Conservation (phyloP, 1,140 invertebrate genomes). For the Bombus pyrosoma region DNA sequence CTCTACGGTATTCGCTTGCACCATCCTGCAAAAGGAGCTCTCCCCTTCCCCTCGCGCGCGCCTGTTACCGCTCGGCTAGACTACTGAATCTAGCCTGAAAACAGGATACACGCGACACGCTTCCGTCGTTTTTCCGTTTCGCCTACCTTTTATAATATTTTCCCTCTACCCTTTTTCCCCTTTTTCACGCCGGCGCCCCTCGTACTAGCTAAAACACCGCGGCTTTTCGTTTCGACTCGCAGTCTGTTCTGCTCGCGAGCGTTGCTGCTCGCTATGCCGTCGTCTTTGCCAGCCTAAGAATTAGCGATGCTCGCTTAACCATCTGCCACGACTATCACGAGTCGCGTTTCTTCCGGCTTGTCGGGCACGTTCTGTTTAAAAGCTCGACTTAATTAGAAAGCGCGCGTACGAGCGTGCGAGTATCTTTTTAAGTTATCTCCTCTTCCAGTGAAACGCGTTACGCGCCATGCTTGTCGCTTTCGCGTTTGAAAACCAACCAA, state of each 20-base stretch:
- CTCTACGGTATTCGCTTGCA: background rate
- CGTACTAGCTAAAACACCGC: background rate
- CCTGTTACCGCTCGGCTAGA: background rate
- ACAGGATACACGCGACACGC: background rate
- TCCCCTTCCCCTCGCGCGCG: background rate
- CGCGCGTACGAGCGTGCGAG: background rate
- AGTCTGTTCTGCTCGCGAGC: background rate
- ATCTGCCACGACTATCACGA: background rate
- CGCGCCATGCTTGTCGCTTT: background rate
- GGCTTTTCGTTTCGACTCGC: background rate
- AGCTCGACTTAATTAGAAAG: slow-evolving; percentile 39
- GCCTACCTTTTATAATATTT: slow-evolving; percentile 26
- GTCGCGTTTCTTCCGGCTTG: background rate
- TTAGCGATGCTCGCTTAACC: slow-evolving; percentile 42
- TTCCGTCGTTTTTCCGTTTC: slow-evolving; percentile 14
- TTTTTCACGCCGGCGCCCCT: background rate
- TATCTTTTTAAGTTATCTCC: slow-evolving; percentile 1
- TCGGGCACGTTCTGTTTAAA: background rate
- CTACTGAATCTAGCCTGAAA: slow-evolving; percentile 30
- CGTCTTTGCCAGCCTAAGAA: slow-evolving; percentile 4
- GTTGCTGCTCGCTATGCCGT: background rate
- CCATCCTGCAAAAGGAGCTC: slow-evolving; percentile 9
- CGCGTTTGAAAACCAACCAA: background rate
- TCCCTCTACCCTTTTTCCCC: background rate
- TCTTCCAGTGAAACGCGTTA: background rate